Conservation (phyloP, 1,140 invertebrate genomes). For the Propsilocerus akamusi region DNA sequence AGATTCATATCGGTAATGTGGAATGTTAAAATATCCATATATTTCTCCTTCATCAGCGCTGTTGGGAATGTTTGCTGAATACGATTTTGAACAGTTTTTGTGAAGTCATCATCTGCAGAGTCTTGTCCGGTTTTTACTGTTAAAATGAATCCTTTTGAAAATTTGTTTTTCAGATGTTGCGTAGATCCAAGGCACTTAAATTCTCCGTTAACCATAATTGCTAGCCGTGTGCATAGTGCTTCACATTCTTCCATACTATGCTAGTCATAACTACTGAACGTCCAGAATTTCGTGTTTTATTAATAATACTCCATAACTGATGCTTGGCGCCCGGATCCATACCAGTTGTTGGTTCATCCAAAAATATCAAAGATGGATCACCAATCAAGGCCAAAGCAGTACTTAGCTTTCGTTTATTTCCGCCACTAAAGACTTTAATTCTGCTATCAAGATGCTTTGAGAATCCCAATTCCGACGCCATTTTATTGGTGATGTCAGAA, state of each 20-base stretch:
- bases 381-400: conserved; percentile 76
- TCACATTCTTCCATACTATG: conserved; percentile 67
- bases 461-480: conserved; percentile 25
- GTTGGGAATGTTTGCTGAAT: conserved; percentile 14
- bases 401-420: conserved; percentile 82
- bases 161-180: conserved; percentile 38
- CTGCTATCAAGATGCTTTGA: conserved; percentile 30
- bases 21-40: conserved; percentile 51
- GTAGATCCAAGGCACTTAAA: conserved; percentile 43
- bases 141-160: conserved; percentile 23
- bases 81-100: neutral
- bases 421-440: conserved; percentile 53
- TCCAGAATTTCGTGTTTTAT: conserved; percentile 12
- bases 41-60: conserved; percentile 29
- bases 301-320: conserved; percentile 47
- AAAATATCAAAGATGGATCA: conserved; percentile 61
- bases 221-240: conserved; percentile 56
- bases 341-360: conserved; percentile 66
- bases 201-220: conserved; percentile 64
- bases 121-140: conserved; percentile 1
- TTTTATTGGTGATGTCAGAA: conserved; percentile 24
- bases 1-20: conserved; percentile 34
- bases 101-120: neutral
- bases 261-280: conserved; percentile 45
- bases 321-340: conserved; percentile 66